phyloP scores from a whole-genome alignment of 2,888 invertebrate species.

The Drosophila peninsularis region DNA sequence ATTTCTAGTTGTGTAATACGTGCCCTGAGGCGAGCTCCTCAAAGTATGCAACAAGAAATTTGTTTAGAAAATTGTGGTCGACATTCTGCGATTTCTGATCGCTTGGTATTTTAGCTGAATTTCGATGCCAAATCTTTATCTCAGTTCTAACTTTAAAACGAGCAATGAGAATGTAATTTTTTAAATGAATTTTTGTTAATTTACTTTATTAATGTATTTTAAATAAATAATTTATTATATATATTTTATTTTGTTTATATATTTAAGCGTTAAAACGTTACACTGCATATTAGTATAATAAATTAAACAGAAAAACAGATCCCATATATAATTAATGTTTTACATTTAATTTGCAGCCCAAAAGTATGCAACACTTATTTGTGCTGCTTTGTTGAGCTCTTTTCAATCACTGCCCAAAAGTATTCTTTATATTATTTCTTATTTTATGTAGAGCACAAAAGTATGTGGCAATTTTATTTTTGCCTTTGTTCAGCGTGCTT shows the following conservation, averaged over 20 bases:
- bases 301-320: no score
- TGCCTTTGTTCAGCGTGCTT: background rate
- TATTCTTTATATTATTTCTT: background rate
- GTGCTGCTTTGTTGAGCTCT: accelerated
- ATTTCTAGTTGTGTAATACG: background rate
- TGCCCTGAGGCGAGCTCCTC: background rate
- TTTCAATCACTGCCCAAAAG: background rate
- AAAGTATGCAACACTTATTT: background rate
- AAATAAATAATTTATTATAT: no score
- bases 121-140: background rate
- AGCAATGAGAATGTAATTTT: background rate
- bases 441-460: background rate
- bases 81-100: background rate
- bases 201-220: background rate
- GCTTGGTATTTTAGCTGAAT: background rate
- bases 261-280: no score
- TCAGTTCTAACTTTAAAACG: background rate
- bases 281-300: no score
- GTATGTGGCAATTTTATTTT: background rate
- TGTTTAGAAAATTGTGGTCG: background rate
- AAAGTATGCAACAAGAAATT: background rate
- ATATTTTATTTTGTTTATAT: no score
- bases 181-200: background rate
- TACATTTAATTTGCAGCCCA: background rate
- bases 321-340: no score